Conservation (phyloP, 1,140 invertebrate genomes). For the Saxidomus purpurata region DNA sequence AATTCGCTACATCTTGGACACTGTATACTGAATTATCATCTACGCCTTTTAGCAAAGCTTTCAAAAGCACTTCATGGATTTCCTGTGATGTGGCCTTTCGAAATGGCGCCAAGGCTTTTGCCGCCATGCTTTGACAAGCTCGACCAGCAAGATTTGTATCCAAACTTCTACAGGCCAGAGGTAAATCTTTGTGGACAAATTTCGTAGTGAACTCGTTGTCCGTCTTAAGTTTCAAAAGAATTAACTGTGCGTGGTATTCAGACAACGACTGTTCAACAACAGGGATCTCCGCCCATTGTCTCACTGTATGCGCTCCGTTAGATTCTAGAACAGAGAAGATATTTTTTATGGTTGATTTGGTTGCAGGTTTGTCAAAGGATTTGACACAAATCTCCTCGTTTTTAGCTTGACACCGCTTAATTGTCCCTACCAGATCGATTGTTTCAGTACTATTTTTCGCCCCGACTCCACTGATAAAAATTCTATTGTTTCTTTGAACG, state of each 20-base stretch:
- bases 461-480: not conserved
- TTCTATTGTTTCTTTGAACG: not conserved
- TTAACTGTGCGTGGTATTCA: not conserved
- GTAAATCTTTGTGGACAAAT: slow-evolving; percentile 8
- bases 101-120: not conserved
- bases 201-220: not conserved
- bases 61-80: not conserved
- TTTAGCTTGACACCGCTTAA: not conserved
- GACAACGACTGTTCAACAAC: not conserved
- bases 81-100: not conserved
- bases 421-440: not conserved
- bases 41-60: not conserved
- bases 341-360: not conserved
- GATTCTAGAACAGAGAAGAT: not conserved
- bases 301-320: not conserved
- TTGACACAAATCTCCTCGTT: too few species aligned
- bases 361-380: too few species aligned
- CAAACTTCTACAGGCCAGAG: not conserved
- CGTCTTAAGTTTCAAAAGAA: not conserved
- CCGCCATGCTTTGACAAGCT: too few species aligned
- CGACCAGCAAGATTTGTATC: too few species aligned
- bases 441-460: too few species aligned
- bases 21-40: not conserved
- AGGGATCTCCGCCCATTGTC: not conserved
- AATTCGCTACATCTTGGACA: not conserved